phyloP scores from a whole-genome alignment of 2,113 vertebrate genomes.

The Ginglymostoma cirratum region DNA sequence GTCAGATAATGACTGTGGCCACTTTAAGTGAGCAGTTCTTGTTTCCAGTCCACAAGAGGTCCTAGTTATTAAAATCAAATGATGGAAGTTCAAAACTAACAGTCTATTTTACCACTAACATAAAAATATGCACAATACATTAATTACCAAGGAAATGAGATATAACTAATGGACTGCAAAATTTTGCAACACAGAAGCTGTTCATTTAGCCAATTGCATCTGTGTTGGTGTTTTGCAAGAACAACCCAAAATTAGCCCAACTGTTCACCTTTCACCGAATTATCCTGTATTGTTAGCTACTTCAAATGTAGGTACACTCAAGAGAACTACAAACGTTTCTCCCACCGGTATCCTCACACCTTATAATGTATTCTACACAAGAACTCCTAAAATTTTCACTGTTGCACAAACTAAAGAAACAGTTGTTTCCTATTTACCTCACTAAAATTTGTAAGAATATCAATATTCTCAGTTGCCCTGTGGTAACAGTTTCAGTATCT shows the following conservation, averaged over 20 bases:
- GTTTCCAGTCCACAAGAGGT: no score
- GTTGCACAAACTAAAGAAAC: neutral
- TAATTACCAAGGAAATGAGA: neutral
- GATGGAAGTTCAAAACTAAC: no score
- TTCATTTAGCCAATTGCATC: neutral
- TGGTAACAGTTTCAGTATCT: neutral
- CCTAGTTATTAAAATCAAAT: no score
- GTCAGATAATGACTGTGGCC: no score
- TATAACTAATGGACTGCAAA: neutral
- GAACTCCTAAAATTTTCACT: neutral
- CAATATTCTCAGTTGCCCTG: neutral
- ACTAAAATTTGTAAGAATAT: neutral
- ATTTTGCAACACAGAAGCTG: neutral
- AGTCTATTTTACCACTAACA: no score
- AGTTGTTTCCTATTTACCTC: neutral
- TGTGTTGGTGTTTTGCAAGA: neutral
- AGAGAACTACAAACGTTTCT: neutral
- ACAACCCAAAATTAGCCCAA: neutral
- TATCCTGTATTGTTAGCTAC: neutral
- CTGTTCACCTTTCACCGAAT: neutral
- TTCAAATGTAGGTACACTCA: neutral
- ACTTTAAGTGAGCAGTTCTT: no score
- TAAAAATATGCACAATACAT: no score
- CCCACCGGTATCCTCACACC: neutral
- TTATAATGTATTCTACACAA: neutral